Evolutionary conservation across 2,113 vertebrate genomes (phyloP).

Genomic region (Tupaia tana): DNA sequence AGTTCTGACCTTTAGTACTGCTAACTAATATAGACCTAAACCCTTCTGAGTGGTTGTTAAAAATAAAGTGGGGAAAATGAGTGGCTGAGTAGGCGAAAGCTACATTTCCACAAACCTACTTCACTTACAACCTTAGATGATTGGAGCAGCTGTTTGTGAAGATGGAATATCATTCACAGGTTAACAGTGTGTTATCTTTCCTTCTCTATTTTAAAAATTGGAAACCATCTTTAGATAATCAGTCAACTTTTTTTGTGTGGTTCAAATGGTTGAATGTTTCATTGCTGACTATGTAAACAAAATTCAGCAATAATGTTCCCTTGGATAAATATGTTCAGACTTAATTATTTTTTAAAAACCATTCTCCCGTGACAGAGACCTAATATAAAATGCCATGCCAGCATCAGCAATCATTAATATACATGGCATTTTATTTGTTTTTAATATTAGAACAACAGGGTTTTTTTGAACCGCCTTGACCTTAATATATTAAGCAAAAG

Average conservation of each 20-base stretch:
- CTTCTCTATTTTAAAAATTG: conserved; percentile 63
- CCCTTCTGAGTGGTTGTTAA: conserved; percentile 7
- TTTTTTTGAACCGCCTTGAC: conserved; percentile 62
- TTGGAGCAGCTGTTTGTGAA: conserved; percentile 42
- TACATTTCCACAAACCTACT: neutral
- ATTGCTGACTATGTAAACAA: conserved; percentile 59
- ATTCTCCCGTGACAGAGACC: conserved; percentile 55
- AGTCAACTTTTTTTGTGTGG: conserved; percentile 6
- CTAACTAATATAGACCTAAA: neutral
- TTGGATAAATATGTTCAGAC: conserved; percentile 60
- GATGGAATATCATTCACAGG: conserved; percentile 18
- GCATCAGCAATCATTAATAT: conserved; percentile 66
- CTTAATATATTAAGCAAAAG: conserved; percentile 57
- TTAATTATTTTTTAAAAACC: conserved; percentile 72
- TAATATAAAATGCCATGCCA: conserved; percentile 64
- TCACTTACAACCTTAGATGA: conserved; percentile 15
- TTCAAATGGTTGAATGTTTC: conserved; percentile 54
- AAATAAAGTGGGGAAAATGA: neutral
- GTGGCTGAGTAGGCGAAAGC: neutral
- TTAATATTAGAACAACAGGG: conserved; percentile 60
- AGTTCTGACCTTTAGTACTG: conserved; percentile 16
- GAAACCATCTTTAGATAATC: conserved; percentile 47
- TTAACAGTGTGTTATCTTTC: conserved; percentile 30
- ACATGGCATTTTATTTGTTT: conserved; percentile 37
- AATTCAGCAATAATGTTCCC: conserved; percentile 59